Evolutionary conservation across 2,113 vertebrate species (phyloP).

Genomic region (Aldabrachelys gigantea): DNA sequence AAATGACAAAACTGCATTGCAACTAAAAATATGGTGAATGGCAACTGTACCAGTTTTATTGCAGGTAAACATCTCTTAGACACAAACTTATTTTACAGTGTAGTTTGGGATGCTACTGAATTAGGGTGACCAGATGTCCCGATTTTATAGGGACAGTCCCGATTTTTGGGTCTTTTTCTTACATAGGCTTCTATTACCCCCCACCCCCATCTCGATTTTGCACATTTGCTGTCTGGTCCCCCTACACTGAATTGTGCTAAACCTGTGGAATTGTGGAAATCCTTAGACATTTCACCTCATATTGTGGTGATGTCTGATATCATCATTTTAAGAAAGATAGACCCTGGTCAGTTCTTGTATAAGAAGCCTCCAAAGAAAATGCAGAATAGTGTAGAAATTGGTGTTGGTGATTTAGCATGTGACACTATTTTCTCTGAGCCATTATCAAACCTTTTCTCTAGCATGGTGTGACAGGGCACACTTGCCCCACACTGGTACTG

Average conservation of each 20-base stretch:
- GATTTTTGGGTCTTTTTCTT: too few relatives aligned
- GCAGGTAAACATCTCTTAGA: neutral
- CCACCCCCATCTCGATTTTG: too few relatives aligned
- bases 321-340: neutral
- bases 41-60: neutral
- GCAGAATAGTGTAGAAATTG: neutral
- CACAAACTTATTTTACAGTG: neutral
- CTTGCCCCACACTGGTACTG: too few relatives aligned
- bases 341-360: neutral
- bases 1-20: neutral
- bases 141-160: too few relatives aligned
- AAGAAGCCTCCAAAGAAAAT: neutral
- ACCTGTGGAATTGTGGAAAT: neutral
- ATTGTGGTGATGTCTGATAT: neutral
- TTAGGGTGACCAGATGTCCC: neutral
- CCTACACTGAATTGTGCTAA: neutral
- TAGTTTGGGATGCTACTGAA: neutral
- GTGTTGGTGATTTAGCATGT: neutral
- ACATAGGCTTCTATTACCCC: too few relatives aligned
- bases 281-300: accelerated
- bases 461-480: neutral
- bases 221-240: too few relatives aligned
- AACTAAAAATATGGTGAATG: neutral
- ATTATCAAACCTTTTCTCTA: neutral
- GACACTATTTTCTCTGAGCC: neutral